Evolutionary conservation across 2,888 invertebrate genomes (phyloP).

Genomic region (Apotomis capreana): DNA sequence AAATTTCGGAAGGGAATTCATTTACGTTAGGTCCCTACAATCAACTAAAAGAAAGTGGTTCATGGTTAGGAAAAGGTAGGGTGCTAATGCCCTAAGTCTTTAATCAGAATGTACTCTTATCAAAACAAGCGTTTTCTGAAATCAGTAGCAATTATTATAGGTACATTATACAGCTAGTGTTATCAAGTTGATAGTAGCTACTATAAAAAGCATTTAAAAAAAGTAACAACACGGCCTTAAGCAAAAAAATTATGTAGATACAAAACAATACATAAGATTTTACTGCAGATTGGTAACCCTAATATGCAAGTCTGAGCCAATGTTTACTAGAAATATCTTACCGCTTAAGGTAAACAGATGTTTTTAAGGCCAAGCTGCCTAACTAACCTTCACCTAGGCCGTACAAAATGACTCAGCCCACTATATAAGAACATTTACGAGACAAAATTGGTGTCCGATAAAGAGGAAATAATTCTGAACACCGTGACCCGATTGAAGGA

Average conservation of each 20-base stretch:
- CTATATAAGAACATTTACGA: neutral
- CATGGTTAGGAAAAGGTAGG: too few species aligned
- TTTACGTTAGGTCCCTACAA: too few species aligned
- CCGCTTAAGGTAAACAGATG: constrained; percentile 45
- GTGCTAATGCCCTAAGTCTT: too few species aligned
- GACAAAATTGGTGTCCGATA: constrained; percentile 18
- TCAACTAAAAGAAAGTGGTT: too few species aligned
- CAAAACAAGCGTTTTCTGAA: too few species aligned
- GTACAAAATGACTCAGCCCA: constrained; percentile 30
- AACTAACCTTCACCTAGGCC: constrained; percentile 42
- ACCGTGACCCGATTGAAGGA: constrained; percentile 56
- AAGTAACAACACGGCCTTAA: too few species aligned
- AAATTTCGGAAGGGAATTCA: too few species aligned
- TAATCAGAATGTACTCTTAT: too few species aligned
- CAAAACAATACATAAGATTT: neutral
- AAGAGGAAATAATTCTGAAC: constrained; percentile 17
- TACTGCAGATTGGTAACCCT: neutral
- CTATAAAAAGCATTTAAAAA: too few species aligned
- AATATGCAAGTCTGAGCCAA: constrained; percentile 1
- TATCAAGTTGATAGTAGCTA: too few species aligned
- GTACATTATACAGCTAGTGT: too few species aligned
- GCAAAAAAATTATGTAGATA: neutral
- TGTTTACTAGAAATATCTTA: constrained; percentile 42
- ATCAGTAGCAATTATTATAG: too few species aligned
- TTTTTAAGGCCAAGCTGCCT: constrained; percentile 39